Base-by-base conservation (phyloP, 2,888 invertebrate genomes). In the Amiota mariae region DNA sequence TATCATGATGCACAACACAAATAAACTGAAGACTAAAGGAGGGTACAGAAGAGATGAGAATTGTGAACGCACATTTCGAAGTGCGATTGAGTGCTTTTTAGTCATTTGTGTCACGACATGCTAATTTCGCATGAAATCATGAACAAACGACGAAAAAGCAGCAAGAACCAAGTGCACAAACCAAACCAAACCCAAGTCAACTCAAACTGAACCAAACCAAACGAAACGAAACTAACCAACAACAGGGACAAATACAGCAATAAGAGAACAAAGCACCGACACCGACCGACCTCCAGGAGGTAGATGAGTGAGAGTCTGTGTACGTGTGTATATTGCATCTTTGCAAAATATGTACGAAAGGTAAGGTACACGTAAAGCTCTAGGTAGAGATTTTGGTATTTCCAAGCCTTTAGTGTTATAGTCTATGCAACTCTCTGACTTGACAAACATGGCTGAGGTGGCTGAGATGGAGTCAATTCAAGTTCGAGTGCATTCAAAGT, bases 31-130 rank as follows among this genome's bases (percentile, higher is more conserved):
- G 24, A 24, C 24, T 24, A 24, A 24, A 3, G 24, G 6, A 36
- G 36, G 36, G 36, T 6, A 36, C 6, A 6, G 36, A 36, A 36
- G 36, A 36, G 36, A 36, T 6, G 36, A 36, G 36, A 2, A 36
- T 36, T 2, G 2, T 36, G 24, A 68, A 54, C 67, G 54, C 67
- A 68, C 51, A 68, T 68, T 36, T 68, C 67, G 54, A 68, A 80
- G 79, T 82, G 86, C 86, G 87, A 84, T 84, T 84, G 87, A 84
- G 87, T 84, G 84, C 85, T 87, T 84, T 84, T 84, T 86, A 87
- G 84, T 87, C 84, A 85, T 86, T 87, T 86, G 84, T 86, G 85
- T 87, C 87, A 85, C 87, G 85, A 85, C 85, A 85, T 85, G 85
- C 85, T 85, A 85, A 87, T 85, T 85, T 87, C 87, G 84, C 86